These are phyloP conservation scores for Anticlea derivata DNA, from an alignment of 2,888 invertebrate genomes.

Conservation along the genomic window DNA sequence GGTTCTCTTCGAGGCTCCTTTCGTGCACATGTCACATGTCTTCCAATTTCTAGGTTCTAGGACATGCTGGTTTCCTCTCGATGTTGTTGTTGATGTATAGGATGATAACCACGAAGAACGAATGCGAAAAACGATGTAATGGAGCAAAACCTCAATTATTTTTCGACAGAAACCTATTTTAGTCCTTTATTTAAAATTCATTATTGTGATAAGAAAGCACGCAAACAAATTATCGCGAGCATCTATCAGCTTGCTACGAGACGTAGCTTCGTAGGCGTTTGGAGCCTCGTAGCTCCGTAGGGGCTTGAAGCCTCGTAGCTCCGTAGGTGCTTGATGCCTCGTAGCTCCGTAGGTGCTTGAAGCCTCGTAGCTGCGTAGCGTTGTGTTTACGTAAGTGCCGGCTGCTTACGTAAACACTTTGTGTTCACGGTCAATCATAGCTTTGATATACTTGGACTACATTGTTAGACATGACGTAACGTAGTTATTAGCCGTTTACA, in stretches of 20 bases:
- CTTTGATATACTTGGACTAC: too few relatives aligned
- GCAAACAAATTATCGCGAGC: slow-evolving; percentile 12
- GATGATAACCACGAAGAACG: too few relatives aligned
- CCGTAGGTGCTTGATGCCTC: background rate
- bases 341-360: background rate
- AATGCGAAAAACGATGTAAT: background rate
- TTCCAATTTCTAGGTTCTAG: too few relatives aligned
- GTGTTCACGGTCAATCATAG: too few relatives aligned
- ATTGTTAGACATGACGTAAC: too few relatives aligned
- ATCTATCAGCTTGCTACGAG: slow-evolving; percentile 8
- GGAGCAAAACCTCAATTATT: background rate
- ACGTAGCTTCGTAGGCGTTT: slow-evolving; percentile 2
- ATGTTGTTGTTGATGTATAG: too few relatives aligned
- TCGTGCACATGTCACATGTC: too few relatives aligned
- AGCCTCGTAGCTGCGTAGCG: background rate
- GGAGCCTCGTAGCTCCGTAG: slow-evolving; percentile 4
- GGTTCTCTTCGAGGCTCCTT: too few relatives aligned
- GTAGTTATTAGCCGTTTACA: too few relatives aligned
- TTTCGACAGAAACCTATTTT: background rate
- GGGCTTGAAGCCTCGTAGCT: slow-evolving; percentile 1
- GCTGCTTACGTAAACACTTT: too few relatives aligned
- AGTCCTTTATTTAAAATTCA: background rate
- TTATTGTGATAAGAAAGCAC: slow-evolving; percentile 11
- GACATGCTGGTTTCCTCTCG: too few relatives aligned
- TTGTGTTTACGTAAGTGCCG: background rate